Base-by-base conservation (phyloP, 2,113 vertebrate species). In the Zosterops lateralis region DNA sequence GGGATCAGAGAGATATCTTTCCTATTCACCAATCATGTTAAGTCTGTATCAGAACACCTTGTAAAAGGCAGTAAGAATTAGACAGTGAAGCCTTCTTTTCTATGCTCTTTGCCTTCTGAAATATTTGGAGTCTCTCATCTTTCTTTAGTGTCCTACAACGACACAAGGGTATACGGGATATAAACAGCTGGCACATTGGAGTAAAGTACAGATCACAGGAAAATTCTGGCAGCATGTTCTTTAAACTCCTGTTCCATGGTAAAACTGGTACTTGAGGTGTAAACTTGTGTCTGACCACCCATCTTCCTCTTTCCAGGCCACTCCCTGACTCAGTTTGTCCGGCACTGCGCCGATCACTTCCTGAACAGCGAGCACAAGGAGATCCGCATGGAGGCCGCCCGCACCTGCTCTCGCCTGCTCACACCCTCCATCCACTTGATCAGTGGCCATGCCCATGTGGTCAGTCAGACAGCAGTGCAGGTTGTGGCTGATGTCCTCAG, bases 351-450 rank as follows among this genome's bases (percentile, higher is more conserved):
- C 0, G 99, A 99, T 90, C 99, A 99, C 95, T 99, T 99, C 91
- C 97, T 99, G 72, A 99, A 99, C 98, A 99, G 99, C 0, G 99
- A 99, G 26, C 99, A 99, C 97, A 99, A 99, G 97, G 99, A 99
- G 96, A 98, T 99, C 89, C 98, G 99, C 17, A 99, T 99, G 99
- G 99, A 99, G 68, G 99, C 99, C 0, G 98, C 99, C 2, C 98
- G 99, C 38, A 99, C 99, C 22, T 99, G 99, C 96, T 99, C 99
- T 0, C 99, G 99, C 64, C 94, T 99, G 58, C 99, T 99, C 32
- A 99, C 99, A 0, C 99, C 99, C 53, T 99, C 99, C 94, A 99
- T 99, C 91, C 99, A 99, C 97, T 81, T 99, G 75, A 98, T 99
- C 97, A 99, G 98, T 2, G 99, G 98, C 47, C 98, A 99, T 2